A percentile compares a stretch with the other conserved stretches of the same genome.
Evolutionary conservation across 2,113 vertebrate genomes (phyloP).

Genomic region (Pelecanoides urinatrix): DNA sequence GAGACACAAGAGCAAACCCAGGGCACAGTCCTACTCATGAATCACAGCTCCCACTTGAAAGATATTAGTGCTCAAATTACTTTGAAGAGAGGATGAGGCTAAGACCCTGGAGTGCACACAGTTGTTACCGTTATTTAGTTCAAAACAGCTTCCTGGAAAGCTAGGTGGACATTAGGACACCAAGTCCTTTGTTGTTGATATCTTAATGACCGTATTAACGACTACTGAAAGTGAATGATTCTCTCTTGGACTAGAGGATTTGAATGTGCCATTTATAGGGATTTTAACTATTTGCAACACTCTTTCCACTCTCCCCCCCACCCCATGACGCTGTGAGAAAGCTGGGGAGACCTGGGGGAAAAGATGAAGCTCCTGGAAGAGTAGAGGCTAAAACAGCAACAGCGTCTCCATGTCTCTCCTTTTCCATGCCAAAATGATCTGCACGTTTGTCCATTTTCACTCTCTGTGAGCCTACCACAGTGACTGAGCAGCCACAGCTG

Average conservation of each 20-base stretch:
- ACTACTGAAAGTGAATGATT: background rate
- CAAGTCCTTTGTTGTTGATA: background rate
- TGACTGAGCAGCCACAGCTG: background rate
- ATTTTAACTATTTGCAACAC: background rate
- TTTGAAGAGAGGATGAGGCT: background rate
- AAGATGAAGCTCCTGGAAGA: background rate
- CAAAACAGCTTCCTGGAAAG: background rate
- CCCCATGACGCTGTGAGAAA: background rate
- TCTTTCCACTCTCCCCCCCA: rapidly evolving
- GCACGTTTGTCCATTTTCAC: background rate
- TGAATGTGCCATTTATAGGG: background rate
- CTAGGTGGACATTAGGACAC: background rate
- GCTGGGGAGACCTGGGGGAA: background rate
- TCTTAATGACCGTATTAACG: background rate
- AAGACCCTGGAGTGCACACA: background rate
- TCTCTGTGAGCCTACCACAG: background rate
- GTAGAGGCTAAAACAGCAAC: background rate
- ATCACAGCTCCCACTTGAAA: background rate
- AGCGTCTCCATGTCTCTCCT: background rate
- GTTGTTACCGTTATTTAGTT: background rate
- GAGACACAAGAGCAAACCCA: background rate
- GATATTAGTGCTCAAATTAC: background rate
- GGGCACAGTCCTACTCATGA: background rate
- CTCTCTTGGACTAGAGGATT: background rate
- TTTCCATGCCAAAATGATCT: background rate